Percentiles rank a stretch among this genome's conserved stretches.
These are phyloP conservation scores for Equus quagga DNA, from an alignment of 2,113 vertebrate genomes.

Conservation along the genomic window DNA sequence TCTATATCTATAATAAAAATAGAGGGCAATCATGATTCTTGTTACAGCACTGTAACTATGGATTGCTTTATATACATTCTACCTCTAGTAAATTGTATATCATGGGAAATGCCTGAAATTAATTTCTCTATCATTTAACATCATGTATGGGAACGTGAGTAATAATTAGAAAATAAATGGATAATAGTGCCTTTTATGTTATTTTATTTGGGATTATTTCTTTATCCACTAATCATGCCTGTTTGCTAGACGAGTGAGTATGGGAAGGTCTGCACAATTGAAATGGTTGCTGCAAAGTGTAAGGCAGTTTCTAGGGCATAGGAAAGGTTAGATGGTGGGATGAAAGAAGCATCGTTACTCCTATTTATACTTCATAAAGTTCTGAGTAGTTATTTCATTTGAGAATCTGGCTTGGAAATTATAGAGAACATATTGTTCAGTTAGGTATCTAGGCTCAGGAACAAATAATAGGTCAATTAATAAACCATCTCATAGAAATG, in stretches of 20 bases:
- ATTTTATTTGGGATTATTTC: not conserved
- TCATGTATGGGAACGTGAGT: not conserved
- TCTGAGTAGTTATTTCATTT: not conserved
- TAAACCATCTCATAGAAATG: not conserved
- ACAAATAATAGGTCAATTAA: not conserved
- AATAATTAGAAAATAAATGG: not conserved
- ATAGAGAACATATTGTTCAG: not conserved
- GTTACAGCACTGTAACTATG: not conserved
- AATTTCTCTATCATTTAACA: not conserved
- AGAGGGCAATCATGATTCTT: not conserved
- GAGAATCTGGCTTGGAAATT: not conserved
- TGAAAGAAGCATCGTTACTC: not conserved
- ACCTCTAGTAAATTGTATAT: not conserved
- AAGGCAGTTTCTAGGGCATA: not conserved
- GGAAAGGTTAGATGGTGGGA: rapidly evolving
- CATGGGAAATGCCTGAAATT: not conserved
- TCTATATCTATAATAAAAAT: not conserved
- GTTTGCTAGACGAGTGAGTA: not conserved
- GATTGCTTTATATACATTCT: not conserved
- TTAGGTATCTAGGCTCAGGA: not conserved
- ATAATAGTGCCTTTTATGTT: not conserved
- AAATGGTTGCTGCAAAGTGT: not conserved
- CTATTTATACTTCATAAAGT: too few species aligned
- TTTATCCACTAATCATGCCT: not conserved
- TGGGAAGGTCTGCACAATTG: rapidly evolving